Evolutionary conservation across 2,888 invertebrate genomes (phyloP).

Genomic region (Heterodera filipjevi): DNA sequence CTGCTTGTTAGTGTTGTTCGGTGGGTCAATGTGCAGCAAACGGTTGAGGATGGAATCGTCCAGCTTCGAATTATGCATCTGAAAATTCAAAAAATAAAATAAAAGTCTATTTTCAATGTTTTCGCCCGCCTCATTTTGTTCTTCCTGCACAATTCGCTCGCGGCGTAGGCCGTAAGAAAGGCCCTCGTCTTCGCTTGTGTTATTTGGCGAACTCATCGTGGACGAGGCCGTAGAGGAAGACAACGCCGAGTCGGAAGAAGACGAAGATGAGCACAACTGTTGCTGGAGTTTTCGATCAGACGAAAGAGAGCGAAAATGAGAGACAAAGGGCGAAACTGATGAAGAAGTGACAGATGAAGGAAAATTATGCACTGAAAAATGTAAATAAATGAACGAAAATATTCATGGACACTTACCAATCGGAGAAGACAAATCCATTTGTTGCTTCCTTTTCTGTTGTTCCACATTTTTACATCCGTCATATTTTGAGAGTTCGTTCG

Average conservation of each 20-base stretch:
- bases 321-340: not conserved
- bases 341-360: not conserved
- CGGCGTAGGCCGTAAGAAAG: not conserved
- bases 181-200: not conserved
- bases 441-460: not conserved
- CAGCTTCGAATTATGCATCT: not conserved
- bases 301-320: not conserved
- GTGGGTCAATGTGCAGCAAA: not conserved
- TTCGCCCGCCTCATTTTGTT: not conserved
- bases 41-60: not conserved
- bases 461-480: not conserved
- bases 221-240: not conserved
- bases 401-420: constrained; percentile 5
- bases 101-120: not conserved
- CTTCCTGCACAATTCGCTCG: not conserved
- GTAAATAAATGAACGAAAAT: not conserved
- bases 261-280: not conserved
- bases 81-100: not conserved
- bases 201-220: not conserved
- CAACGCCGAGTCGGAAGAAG: not conserved
- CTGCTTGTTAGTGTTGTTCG: not conserved
- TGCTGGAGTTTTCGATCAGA: not conserved
- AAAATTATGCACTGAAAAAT: not conserved
- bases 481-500: not conserved
- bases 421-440: not conserved